phyloP scores from a whole-genome alignment of 2,888 invertebrate genomes.

The Drosophila nigricruria region DNA sequence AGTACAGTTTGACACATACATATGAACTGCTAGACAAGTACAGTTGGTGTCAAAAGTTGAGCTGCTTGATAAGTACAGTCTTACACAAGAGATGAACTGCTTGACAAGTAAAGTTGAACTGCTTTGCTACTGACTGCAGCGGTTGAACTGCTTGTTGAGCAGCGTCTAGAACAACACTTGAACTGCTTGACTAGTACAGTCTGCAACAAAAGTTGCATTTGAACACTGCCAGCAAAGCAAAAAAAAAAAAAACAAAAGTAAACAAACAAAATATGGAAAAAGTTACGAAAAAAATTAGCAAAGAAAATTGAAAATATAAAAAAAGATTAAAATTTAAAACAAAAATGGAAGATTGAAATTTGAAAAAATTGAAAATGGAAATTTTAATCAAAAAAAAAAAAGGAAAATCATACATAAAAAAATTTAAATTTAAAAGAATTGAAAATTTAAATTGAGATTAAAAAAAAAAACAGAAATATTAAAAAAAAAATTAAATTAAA shows the following conservation, averaged over 20 bases:
- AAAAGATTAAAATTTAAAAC: not conserved
- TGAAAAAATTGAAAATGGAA: not conserved
- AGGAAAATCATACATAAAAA: not conserved
- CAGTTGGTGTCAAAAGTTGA: not conserved
- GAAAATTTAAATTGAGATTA: not conserved
- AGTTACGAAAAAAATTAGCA: slow-evolving; percentile 2
- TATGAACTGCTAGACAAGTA: too few species aligned
- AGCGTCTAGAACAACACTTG: not conserved
- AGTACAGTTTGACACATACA: not conserved
- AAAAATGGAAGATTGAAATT: not conserved
- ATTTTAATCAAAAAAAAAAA: not conserved
- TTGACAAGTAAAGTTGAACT: not conserved
- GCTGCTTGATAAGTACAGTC: slow-evolving; percentile 1
- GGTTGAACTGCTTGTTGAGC: not conserved
- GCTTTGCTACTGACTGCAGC: not conserved
- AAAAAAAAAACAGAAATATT: not conserved
- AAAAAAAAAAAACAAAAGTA: not conserved
- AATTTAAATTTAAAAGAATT: not conserved
- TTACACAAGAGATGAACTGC: not conserved
- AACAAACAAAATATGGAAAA: not conserved
- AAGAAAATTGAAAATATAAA: not conserved
- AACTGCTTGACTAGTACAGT: slow-evolving; percentile 9
- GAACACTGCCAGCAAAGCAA: slow-evolving; percentile 24
- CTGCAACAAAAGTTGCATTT: slow-evolving; percentile 2
- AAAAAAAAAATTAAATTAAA: not conserved